Base-by-base conservation (phyloP, 2,113 vertebrate species). In the Columba janthina region DNA sequence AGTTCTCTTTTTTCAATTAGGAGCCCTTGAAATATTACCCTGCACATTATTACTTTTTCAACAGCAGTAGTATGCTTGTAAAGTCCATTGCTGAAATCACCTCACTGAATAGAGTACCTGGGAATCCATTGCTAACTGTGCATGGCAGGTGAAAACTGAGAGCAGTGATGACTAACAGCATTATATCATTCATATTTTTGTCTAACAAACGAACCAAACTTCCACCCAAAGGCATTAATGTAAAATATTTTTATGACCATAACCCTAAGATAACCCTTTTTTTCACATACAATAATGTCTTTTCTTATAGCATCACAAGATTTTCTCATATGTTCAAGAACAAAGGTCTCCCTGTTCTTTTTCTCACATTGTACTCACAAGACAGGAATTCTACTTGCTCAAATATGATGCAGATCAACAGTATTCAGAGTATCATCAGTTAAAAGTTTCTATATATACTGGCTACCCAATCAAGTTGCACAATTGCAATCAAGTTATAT, bases 1-100 rank as follows among this genome's bases (percentile, higher is more conserved):
- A 76, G 19, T 65, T 94, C 71, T 86, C 40, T 29, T 89, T 93
- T 88, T 94, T 79, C 51, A 76, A 3, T 95, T 89, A 78, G 46
- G 26, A 93, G 53, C 57, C 50, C 69, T 75, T 91, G 80, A 92
- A 94, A 92, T 79, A 91, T 57, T 31, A 53, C 61, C 22, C 46
- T 50, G 28, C 13, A 62, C 34, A 46, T 21, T 29, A 89, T 72
- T 78, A 86, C 34, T 78, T 88, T 94, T 89, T 74, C 86, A 92
- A 73, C 38, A 85, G 44, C 53, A 85, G 40, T 67, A 6, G 44
- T 70, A 26, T 1, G 9, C 38, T 91, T 89, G 20, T 66, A 25
- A 73, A 66, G 26, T 50, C 48, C 64, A 44, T 51, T 69, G 40
- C 36, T 93, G 51, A 91, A 85, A 79, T 42, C 54, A 70, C 50